phyloP scores from a whole-genome alignment of 2,797 vertebrate genomes.

The Thripadectes ignobilis region DNA sequence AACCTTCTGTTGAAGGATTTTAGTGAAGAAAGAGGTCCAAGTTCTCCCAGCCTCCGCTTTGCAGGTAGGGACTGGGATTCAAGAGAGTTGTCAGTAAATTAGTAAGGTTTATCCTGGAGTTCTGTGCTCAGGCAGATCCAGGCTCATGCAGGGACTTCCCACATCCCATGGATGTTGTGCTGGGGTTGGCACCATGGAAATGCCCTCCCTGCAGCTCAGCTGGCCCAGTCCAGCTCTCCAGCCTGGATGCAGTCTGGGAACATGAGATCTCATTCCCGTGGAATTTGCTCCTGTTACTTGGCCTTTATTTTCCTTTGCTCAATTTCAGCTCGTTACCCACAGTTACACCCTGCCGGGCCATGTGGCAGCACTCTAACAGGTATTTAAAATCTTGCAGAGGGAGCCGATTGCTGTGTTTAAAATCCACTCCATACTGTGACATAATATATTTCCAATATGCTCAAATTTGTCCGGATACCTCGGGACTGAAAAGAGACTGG shows the following conservation, averaged over 20 bases:
- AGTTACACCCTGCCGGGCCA: not conserved
- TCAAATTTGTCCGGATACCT: not conserved
- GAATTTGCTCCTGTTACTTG: slow-evolving; percentile 23
- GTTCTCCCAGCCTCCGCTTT: not conserved
- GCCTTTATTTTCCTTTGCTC: slow-evolving; percentile 47
- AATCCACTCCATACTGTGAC: not conserved
- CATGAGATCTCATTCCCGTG: not conserved
- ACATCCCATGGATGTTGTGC: not conserved
- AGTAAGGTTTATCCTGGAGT: not conserved
- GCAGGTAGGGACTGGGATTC: not conserved
- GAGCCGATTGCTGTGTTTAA: not conserved
- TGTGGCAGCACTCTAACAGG: slow-evolving; percentile 7
- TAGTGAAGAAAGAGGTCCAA: rapidly evolving
- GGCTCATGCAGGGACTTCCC: rapidly evolving
- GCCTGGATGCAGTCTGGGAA: not conserved
- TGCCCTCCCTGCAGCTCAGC: not conserved
- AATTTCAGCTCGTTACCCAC: slow-evolving; percentile 23
- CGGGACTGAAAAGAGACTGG: not conserved
- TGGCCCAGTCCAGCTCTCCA: not conserved
- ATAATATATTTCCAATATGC: not conserved
- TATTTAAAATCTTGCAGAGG: not conserved
- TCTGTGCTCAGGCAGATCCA: not conserved
- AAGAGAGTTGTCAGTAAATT: not conserved
- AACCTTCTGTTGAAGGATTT: not conserved
- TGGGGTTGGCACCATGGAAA: not conserved